Conservation (phyloP, 2,113 vertebrate genomes). For the Crotalus tigris region DNA sequence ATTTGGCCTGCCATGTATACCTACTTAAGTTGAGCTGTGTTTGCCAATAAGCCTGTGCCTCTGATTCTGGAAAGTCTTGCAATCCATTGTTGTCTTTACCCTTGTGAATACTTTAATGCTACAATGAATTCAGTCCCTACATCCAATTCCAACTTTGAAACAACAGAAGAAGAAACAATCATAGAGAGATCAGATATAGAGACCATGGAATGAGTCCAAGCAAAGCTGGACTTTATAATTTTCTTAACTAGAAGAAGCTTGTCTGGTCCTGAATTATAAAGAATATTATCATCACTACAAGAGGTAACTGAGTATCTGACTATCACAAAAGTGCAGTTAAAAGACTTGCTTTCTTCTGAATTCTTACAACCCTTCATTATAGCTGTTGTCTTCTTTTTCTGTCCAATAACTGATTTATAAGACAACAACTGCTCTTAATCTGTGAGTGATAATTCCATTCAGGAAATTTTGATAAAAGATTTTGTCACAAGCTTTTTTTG, state of each 20-base stretch:
- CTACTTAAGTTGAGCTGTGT: background rate
- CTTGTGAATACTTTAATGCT: background rate
- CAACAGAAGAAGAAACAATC: background rate
- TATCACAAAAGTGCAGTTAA: background rate
- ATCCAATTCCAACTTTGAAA: background rate
- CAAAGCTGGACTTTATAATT: background rate
- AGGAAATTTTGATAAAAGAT: background rate
- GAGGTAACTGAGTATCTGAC: background rate
- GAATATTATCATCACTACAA: background rate
- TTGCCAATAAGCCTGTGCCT: background rate
- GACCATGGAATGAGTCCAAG: background rate
- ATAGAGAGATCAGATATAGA: background rate
- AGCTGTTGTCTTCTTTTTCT: background rate
- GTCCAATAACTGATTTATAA: background rate
- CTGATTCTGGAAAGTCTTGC: background rate
- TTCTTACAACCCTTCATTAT: background rate
- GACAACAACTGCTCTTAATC: background rate
- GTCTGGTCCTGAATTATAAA: background rate
- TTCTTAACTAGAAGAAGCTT: background rate
- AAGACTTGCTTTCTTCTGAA: background rate
- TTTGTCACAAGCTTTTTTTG: background rate
- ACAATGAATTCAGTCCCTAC: background rate
- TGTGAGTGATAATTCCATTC: background rate
- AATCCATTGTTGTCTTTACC: background rate
- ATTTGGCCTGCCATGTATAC: background rate